Base-by-base conservation (phyloP, 1,140 invertebrate genomes). In the Drosophila orena region DNA sequence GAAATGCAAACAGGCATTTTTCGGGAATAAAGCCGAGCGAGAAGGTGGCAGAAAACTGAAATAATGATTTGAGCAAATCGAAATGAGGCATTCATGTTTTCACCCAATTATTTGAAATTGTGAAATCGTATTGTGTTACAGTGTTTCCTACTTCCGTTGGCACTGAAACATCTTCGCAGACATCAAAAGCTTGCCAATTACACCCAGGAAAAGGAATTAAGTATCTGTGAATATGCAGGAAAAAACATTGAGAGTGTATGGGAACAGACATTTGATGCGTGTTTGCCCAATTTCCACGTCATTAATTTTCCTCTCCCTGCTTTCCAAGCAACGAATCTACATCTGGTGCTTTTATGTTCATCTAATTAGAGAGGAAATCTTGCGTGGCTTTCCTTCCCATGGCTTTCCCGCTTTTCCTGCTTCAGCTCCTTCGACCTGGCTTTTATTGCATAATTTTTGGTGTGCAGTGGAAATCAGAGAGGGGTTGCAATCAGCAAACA, bases 391-490 rank as follows among this genome's bases (percentile, higher is more conserved):
- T 6, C 24, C 34, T 44, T 40, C 47, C n/a, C 12, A 11, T 4
- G 24, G 14, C n/a, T 49, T 30, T n/a, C 4, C n/a, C 24, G 61
- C 24, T 75, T 22, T 20, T 14, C 3, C 40, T 5, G 4, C 2
- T 65, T 57, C 1, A 1, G 12, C 43, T 11, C 2, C 7, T 20
- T 15, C 17, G 10, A 24, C 35, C 44, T 35, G 55, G 30, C 62
- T 88, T 79, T 88, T 88, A 89, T 89, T 52, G 84, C 84, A 86
- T 88, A 88, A 68, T 81, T 86, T 88, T 76, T 79, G 83, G 57
- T 77, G 70, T 55, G 68, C 49, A 62, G 79, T 52, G 50, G 20
- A 68, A 80, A 85, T n/a, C n/a, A n/a, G n/a, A n/a, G n/a, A n/a
- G n/a, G n/a, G 27, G 11, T 11, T 47, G 50, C 62, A 77, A 77